Evolutionary conservation across 2,113 vertebrate species (phyloP), one percentile per base, ranked within the genome.

Genomic region (Mormoops blainvillei): DNA sequence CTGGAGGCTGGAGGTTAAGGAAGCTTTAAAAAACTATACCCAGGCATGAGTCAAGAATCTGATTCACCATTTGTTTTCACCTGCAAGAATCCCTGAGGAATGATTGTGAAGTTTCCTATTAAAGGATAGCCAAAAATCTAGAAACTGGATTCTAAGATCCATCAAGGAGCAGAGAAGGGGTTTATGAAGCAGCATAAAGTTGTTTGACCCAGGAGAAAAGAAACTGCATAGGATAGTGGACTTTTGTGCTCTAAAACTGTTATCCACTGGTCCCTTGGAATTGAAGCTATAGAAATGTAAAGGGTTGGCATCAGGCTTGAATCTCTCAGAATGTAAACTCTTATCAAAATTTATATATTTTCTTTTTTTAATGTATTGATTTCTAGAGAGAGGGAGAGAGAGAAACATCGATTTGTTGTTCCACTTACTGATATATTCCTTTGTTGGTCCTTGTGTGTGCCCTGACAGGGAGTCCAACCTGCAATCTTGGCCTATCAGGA

Each of bases 161-260:
- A 99, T 98, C 99, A 99, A 98, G 99, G 99, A 98, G 99, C 99
- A 88, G 99, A 99, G 99, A 99, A 99, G 98, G 99, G 99, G 98
- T 99, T 99, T 98, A 99, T 99, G 98, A 98, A 97, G 98, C 99
- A 98, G 98, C 98, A 98, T 71, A 98, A 94, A 0, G 82, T 76
- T 73, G 71, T 86, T 65, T 98, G 98, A 98, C 92, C 71, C 1
- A 4, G 3, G 0, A 56, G 74, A 73, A 96, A 97, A 93, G 67
- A 52, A 77, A 7, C 14, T 26, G 9, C 67, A 4, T 16, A 97
- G 94, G 93, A n/a, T 7, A 97, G 93, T 92, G 73, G 86, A 95
- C 89, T 92, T 82, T 68, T 90, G 70, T 96, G 54, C 31, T 67
- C 81, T 84, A 36, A 94, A 96, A 88, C 63, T 63, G 84, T 87